These are phyloP conservation scores for Corvus moneduloides DNA, from an alignment of 2,113 vertebrate species.

Conservation along the genomic window DNA sequence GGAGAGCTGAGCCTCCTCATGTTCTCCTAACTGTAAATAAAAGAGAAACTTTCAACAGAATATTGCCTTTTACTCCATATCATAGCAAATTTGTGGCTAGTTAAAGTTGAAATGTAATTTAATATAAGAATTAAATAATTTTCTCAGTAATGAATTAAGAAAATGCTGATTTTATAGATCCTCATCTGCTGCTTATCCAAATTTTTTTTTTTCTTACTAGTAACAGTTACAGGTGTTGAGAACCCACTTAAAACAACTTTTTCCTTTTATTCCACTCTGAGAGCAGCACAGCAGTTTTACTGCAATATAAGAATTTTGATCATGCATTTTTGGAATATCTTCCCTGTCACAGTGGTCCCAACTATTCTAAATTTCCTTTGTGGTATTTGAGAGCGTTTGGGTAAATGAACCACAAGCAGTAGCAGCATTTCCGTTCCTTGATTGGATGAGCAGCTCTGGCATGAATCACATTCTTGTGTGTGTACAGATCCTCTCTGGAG, in stretches of 20 bases:
- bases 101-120: background rate
- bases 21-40: background rate
- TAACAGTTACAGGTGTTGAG: background rate
- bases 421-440: conserved; percentile 57
- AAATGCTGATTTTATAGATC: background rate
- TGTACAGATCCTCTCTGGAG: conserved; percentile 13
- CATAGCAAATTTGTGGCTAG: background rate
- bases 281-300: background rate
- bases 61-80: background rate
- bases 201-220: background rate
- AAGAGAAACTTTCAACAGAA: background rate
- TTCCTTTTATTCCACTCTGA: too few relatives aligned
- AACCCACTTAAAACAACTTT: background rate
- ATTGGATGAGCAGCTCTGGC: conserved; percentile 55
- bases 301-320: background rate
- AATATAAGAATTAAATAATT: background rate
- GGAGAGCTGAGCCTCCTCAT: background rate
- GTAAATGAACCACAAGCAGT: conserved; percentile 54
- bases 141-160: background rate
- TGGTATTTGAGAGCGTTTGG: background rate
- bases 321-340: conserved; percentile 45
- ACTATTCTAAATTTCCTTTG: conserved; percentile 57
- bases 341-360: background rate
- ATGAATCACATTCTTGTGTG: conserved; percentile 47
- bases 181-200: background rate